These are phyloP conservation scores for Oreotragus oreotragus DNA, from an alignment of 2,113 vertebrate species.

Conservation along the genomic window DNA sequence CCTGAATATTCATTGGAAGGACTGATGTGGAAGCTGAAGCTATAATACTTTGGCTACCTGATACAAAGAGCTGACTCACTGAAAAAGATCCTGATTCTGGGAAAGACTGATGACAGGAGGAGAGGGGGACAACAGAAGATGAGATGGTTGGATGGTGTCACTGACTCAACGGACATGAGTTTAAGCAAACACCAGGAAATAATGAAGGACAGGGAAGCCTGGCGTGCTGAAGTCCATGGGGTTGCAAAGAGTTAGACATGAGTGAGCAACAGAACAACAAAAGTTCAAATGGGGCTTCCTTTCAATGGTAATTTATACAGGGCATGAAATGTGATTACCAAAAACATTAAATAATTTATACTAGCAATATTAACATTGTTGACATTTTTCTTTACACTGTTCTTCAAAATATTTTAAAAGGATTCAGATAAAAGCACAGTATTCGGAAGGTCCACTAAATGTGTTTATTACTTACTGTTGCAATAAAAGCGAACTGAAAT, in stretches of 20 bases:
- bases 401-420: conserved; percentile 18
- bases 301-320: not conserved
- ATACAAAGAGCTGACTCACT: not conserved
- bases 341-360: conserved; percentile 19
- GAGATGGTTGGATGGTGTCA: not conserved
- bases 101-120: not conserved
- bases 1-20: not conserved
- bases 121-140: not conserved
- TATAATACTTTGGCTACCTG: not conserved
- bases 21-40: not conserved
- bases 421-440: not conserved
- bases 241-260: not conserved
- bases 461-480: not conserved
- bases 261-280: not conserved
- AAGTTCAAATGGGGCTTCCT: not conserved
- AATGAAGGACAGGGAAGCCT: not conserved
- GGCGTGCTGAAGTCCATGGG: not conserved
- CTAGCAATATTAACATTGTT: not conserved
- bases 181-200: not conserved
- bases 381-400: not conserved
- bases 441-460: not conserved
- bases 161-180: not conserved
- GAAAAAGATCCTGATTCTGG: not conserved
- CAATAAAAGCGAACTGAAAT: conserved; percentile 23
- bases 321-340: not conserved